Evolutionary conservation across 1,140 invertebrate species (phyloP).

Genomic region (Drosophila leontia): DNA sequence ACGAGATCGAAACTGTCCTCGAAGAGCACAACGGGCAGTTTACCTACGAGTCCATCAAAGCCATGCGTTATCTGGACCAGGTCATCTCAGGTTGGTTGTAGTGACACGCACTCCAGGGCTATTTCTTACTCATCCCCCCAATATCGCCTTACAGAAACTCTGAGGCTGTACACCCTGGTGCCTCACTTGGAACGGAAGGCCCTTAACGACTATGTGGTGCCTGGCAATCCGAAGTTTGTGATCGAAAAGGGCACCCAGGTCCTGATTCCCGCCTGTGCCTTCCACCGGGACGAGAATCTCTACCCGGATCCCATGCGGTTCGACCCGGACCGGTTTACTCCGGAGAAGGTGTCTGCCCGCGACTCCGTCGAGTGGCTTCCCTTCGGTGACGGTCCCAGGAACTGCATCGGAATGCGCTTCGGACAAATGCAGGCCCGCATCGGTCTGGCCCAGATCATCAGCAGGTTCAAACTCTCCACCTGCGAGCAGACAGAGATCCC

Average conservation of each 20-base stretch:
- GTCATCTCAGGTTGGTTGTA: slow-evolving; percentile 85
- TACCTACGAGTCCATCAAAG: slow-evolving; percentile 86
- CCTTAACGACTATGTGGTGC: slow-evolving; percentile 87
- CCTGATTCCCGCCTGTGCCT: slow-evolving; percentile 86
- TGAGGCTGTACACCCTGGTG: slow-evolving; percentile 88
- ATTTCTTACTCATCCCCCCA: slow-evolving; percentile 34
- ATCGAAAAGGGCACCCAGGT: slow-evolving; percentile 88
- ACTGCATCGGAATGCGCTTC: slow-evolving; percentile 86
- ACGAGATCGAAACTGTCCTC: slow-evolving; percentile 85
- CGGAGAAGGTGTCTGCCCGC: slow-evolving; percentile 84
- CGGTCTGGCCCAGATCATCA: slow-evolving; percentile 83
- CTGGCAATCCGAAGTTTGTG: slow-evolving; percentile 86
- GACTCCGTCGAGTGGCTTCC: slow-evolving; percentile 86
- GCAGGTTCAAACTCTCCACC: slow-evolving; percentile 68
- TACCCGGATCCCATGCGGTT: slow-evolving; percentile 87
- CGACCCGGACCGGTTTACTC: slow-evolving; percentile 87
- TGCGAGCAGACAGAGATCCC: slow-evolving; percentile 69
- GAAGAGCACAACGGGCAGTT: slow-evolving; percentile 85
- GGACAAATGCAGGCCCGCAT: slow-evolving; percentile 85
- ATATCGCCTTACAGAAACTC: slow-evolving; percentile 86
- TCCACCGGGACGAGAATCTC: slow-evolving; percentile 87
- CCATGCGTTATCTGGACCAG: slow-evolving; percentile 87
- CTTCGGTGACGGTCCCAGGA: slow-evolving; percentile 88
- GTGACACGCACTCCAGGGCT: background rate
- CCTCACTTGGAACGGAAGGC: slow-evolving; percentile 87